Conservation (phyloP, 2,113 vertebrate species). For the Tenebrosternarchus preto region DNA sequence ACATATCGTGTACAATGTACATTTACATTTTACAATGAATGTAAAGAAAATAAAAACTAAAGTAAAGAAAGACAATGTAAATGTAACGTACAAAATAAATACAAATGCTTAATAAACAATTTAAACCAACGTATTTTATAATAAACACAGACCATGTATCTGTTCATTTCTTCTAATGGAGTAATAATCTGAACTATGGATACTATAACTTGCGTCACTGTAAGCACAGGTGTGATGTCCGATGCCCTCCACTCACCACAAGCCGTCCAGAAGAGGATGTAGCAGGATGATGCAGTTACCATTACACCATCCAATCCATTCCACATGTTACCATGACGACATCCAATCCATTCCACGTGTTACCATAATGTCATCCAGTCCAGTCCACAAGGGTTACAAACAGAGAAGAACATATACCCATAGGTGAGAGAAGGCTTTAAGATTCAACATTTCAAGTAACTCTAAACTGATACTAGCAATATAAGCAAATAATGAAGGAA, state of each 20-base stretch:
- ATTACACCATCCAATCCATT: constrained; percentile 21
- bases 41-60: too few relatives aligned
- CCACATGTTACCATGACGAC: neutral
- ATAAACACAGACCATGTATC: too few relatives aligned
- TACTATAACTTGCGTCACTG: neutral
- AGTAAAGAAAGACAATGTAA: too few relatives aligned
- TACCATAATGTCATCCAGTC: constrained; percentile 17
- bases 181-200: constrained; percentile 4
- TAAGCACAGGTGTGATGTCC: neutral
- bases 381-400: neutral
- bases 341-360: constrained; percentile 10
- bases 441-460: too few relatives aligned
- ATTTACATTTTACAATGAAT: too few relatives aligned
- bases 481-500: neutral
- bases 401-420: constrained; percentile 8
- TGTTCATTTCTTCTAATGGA: neutral
- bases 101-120: too few relatives aligned
- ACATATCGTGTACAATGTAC: too few relatives aligned
- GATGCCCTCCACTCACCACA: constrained; percentile 51
- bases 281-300: neutral
- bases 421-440: neutral
- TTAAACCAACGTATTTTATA: too few relatives aligned
- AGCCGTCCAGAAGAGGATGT: constrained; percentile 12
- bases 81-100: too few relatives aligned
- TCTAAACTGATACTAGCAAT: too few relatives aligned